A percentile compares a stretch with the other conserved stretches of the same genome.
These are phyloP conservation scores for Camponotus fellah DNA, from an alignment of 2,888 invertebrate genomes.

Conservation along the genomic window DNA sequence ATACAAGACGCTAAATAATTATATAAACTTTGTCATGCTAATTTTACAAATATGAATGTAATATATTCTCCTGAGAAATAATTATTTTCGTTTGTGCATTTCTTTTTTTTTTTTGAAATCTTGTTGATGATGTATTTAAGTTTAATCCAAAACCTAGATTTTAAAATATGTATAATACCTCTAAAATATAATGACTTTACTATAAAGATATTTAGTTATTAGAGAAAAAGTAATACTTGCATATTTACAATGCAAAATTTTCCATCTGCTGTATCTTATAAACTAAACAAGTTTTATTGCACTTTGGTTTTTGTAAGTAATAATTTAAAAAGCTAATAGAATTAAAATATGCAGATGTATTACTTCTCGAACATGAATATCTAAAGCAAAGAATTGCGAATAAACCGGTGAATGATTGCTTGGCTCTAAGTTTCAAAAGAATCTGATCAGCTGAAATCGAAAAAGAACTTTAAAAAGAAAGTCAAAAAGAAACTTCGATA, in stretches of 20 bases:
- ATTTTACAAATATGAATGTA: background rate
- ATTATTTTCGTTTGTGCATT: background rate
- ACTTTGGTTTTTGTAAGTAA: background rate
- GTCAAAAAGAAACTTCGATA: conserved; percentile 64
- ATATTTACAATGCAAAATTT: background rate
- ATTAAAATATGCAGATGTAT: background rate
- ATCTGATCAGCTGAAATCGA: conserved; percentile 50
- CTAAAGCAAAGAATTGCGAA: conserved; percentile 20
- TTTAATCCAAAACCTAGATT: background rate
- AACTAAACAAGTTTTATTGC: background rate
- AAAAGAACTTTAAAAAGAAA: conserved; percentile 58
- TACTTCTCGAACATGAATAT: background rate
- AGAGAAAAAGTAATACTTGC: background rate
- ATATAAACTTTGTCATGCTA: background rate
- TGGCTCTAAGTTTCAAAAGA: conserved; percentile 34
- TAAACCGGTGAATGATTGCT: conserved; percentile 34
- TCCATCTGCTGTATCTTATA: background rate
- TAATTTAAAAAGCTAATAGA: background rate
- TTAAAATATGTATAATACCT: background rate
- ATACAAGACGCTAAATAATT: background rate
- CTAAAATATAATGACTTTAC: no score
- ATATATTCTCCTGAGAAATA: background rate
- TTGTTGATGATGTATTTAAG: background rate
- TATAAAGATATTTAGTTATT: background rate
- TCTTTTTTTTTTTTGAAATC: background rate